A percentile compares a stretch with the other conserved stretches of the same genome.
Evolutionary conservation across 2,797 vertebrate species (phyloP).

Genomic region (Crenuchus spilurus): DNA sequence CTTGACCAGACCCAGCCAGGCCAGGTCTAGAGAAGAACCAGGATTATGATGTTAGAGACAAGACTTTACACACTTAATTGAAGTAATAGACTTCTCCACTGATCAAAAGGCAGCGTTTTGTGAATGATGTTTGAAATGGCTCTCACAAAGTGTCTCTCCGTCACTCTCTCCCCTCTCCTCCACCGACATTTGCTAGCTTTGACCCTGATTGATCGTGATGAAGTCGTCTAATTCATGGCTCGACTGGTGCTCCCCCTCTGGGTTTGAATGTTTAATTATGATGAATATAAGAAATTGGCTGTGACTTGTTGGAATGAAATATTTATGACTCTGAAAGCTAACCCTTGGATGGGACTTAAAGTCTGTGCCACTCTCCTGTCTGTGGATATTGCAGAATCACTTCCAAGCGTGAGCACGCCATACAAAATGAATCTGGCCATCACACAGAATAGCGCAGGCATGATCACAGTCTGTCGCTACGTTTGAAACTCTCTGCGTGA

Average conservation of each 20-base stretch:
- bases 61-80: not conserved
- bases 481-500: constrained; percentile 5
- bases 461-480: not conserved
- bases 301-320: constrained; percentile 44
- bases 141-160: constrained; percentile 4
- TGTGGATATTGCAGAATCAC: not conserved
- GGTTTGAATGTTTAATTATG: constrained; percentile 56
- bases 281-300: constrained; percentile 44
- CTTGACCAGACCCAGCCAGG: not conserved
- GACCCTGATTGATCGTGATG: constrained; percentile 41
- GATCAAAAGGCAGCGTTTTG: not conserved
- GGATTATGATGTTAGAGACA: not conserved
- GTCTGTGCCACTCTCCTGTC: constrained; percentile 30
- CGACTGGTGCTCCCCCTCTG: constrained; percentile 30
- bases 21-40: not conserved
- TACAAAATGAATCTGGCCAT: constrained; percentile 22
- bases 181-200: constrained; percentile 7
- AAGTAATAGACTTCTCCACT: not conserved
- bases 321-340: constrained; percentile 40
- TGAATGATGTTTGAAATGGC: constrained; percentile 13
- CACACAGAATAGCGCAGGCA: constrained; percentile 12
- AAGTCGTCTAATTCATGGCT: constrained; percentile 42
- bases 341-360: constrained; percentile 38
- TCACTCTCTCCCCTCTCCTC: not conserved
- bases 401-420: constrained; percentile 18